Evolutionary conservation across 2,113 vertebrate genomes (phyloP).

Genomic region (Ursus arctos): DNA sequence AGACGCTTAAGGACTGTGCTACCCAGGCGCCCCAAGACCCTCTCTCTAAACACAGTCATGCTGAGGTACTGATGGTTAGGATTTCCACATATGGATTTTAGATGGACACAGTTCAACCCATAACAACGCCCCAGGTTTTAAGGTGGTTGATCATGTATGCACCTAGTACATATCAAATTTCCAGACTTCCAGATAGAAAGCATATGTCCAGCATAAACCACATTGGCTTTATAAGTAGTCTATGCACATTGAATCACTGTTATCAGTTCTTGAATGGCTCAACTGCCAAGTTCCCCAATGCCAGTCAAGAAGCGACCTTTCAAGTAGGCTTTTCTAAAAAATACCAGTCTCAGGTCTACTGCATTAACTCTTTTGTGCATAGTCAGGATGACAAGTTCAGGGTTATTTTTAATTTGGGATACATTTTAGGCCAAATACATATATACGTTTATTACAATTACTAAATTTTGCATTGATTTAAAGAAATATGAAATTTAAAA

Average conservation of each 20-base stretch:
- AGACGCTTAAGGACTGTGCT: too few relatives aligned
- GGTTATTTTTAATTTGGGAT: neutral
- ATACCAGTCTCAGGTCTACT: neutral
- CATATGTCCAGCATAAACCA: neutral
- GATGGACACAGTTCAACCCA: neutral
- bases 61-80: neutral
- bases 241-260: neutral
- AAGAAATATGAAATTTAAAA: neutral
- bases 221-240: neutral
- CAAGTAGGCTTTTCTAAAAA: neutral
- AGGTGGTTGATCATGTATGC: neutral
- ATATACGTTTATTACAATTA: neutral
- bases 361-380: neutral
- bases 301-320: neutral
- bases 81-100: neutral
- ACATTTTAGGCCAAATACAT: neutral
- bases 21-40: neutral
- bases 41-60: neutral
- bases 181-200: neutral
- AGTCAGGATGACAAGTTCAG: neutral
- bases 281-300: neutral
- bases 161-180: neutral
- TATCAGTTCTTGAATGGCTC: neutral
- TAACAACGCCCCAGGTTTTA: neutral
- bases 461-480: neutral